Base-by-base conservation (phyloP, 2,888 invertebrate genomes). In the Cybosia mesomella region DNA sequence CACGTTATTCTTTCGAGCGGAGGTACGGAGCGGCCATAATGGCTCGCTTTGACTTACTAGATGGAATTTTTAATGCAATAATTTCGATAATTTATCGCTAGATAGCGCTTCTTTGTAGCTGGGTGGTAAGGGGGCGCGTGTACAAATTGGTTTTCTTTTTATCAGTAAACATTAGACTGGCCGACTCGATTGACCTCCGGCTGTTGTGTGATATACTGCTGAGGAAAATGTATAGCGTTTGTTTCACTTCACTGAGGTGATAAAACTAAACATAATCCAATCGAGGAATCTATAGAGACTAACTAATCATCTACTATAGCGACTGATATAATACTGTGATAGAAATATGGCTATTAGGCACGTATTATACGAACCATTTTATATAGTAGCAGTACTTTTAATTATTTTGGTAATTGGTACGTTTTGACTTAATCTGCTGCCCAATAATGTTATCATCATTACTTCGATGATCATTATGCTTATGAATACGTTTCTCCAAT, bases 61-160 rank as follows among this genome's bases (percentile, higher is more conserved):
- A 96, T 96, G 96, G 96, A 96, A 96, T 96, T 96, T 96, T 96
- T 96, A 96, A 96, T 96, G 96, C 96, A 96, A 96, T 96, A 96
- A 96, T 96, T 96, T 95, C 96, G 95, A 96, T 95, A 95, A 95
- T 95, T 95, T 95, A 94, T 95, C 91, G 93, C 94, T 93, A 93
- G 93, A 93, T 93, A 90, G 91, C 91, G 90, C 90, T 90, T 88
- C 92, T 94, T 94, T 94, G 94, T 93, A 90, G 87, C 74, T 87
- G 85, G 49, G 83, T 84, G 70, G 72, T 76, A 58, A 67, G 73
- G 76, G 78, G 81, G 83, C 73, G 83, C 83, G 85, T 75, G 85
- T 85, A 78, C 86, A 92, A 93, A 92, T 92, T 92, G 91, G 90
- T 91, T 92, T 92, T 90, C 91, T 91, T 93, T 93, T 92, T 92